These are phyloP conservation scores for Meleagris gallopavo DNA, from an alignment of 2,113 vertebrate genomes.

Conservation along the genomic window DNA sequence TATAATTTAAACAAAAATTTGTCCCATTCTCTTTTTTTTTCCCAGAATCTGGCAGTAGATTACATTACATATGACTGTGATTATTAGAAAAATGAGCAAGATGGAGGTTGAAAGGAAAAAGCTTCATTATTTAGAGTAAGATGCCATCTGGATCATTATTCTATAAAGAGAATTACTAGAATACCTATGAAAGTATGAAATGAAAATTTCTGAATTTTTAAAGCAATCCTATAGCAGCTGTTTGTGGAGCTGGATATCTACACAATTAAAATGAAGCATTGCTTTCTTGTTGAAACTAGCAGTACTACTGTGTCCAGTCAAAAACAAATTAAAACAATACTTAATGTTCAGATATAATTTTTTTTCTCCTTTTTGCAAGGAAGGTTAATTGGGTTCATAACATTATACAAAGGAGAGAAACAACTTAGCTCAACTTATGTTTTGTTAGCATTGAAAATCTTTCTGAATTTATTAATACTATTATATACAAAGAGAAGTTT, in stretches of 20 bases:
- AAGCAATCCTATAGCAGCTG: background rate
- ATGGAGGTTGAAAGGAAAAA: background rate
- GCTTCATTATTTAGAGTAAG: background rate
- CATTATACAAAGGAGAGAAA: conserved; percentile 33
- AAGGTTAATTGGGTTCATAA: conserved; percentile 72
- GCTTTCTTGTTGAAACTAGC: background rate
- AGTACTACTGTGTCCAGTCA: conserved; percentile 12
- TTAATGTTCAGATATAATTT: conserved; percentile 32
- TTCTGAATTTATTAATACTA: conserved; percentile 13
- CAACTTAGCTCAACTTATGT: conserved; percentile 44
- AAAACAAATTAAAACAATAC: conserved; percentile 48
- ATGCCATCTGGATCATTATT: background rate
- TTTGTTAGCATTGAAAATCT: conserved; percentile 26
- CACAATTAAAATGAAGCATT: conserved; percentile 14
- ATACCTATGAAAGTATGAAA: background rate
- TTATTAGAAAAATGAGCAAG: background rate
- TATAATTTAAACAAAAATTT: background rate
- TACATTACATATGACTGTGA: background rate
- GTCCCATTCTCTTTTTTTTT: background rate
- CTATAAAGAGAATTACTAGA: background rate
- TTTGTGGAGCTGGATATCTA: background rate
- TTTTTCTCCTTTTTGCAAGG: conserved; percentile 22
- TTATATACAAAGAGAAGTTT: conserved; percentile 27
- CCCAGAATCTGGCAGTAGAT: background rate
- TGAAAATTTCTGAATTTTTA: background rate